Base-by-base conservation (phyloP, 2,113 vertebrate species). In the Synchiropus splendidus region DNA sequence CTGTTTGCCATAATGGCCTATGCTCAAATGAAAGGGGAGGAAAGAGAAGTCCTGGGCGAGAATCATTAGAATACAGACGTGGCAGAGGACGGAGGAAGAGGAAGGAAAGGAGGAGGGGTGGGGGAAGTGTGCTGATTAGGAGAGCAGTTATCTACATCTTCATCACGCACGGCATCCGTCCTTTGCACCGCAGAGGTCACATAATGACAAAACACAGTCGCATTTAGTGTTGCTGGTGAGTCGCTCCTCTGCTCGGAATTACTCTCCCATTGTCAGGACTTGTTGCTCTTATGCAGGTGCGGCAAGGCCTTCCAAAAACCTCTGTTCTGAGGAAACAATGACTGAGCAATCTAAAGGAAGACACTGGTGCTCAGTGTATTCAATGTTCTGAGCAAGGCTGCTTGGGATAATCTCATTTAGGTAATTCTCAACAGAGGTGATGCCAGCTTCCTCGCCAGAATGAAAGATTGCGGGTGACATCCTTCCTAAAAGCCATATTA, bases 1-100 rank as follows among this genome's bases (percentile, higher is more conserved):
- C 84, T 88, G 83, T 87, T 86, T 87, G 78, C 78, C 79, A 58
- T 86, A 87, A 87, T 86, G 83, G 85, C 84, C 78, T 54, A 68
- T 58, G 85, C 80, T 82, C 77, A 86, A 88, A 89, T 89, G 85
- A 87, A 89, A 86, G 81, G 48, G 51, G 69, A 77, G 86, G 82
- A 83, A 80, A 68, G 74, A 82, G 81, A 86, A 84, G 83, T 82
- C 82, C 61, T 77, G 82, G 77, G 86, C 88, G 82, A 76, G 80
- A 82, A 77, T 88, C 67, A 71, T 71, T 70, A 71, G 39, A 58
- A 50, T 37, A n/a, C 45, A 59, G 49, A 67, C 37, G 33, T 53
- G 61, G 42, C 4, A 27, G 16, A 17, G n/a, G 54, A 30, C 17
- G 13, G 18, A 17, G 51, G 18, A 17, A 35, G 1, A 3, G 42